Evolutionary conservation across 2,797 vertebrate genomes (phyloP).

Genomic region (Catharus ustulatus): DNA sequence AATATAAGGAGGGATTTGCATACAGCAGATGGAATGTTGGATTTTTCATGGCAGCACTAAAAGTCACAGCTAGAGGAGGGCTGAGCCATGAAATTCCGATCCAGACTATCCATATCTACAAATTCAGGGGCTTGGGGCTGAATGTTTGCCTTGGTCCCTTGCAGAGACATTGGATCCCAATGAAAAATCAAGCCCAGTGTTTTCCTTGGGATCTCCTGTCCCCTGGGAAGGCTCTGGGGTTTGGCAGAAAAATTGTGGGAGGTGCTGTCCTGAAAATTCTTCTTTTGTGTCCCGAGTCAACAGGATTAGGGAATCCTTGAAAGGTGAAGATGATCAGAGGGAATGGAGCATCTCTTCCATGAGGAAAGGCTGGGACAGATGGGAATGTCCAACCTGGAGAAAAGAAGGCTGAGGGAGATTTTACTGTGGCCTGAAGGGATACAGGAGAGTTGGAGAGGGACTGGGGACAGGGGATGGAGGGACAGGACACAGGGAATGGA

Average conservation of each 20-base stretch:
- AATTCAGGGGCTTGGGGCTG: background rate
- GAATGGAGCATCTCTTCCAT: background rate
- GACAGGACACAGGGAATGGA: background rate
- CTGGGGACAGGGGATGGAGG: background rate
- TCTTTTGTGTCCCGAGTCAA: background rate
- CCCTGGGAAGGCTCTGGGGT: background rate
- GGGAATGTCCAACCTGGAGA: background rate
- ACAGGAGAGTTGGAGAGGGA: background rate
- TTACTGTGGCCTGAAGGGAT: background rate
- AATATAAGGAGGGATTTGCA: slow-evolving; percentile 39
- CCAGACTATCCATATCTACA: background rate
- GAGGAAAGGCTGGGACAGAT: background rate
- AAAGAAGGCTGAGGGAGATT: background rate
- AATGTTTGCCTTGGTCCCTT: background rate
- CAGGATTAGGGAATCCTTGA: background rate
- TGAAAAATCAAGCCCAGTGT: background rate
- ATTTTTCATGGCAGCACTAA: background rate
- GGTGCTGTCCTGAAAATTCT: background rate
- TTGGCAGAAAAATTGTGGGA: background rate
- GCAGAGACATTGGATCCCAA: background rate
- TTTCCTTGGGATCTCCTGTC: background rate
- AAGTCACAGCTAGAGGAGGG: background rate
- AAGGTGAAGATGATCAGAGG: background rate
- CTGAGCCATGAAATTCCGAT: background rate
- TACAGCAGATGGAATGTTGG: background rate